Base-by-base conservation (phyloP, 2,888 invertebrate species). In the Nomada hirtipes region DNA sequence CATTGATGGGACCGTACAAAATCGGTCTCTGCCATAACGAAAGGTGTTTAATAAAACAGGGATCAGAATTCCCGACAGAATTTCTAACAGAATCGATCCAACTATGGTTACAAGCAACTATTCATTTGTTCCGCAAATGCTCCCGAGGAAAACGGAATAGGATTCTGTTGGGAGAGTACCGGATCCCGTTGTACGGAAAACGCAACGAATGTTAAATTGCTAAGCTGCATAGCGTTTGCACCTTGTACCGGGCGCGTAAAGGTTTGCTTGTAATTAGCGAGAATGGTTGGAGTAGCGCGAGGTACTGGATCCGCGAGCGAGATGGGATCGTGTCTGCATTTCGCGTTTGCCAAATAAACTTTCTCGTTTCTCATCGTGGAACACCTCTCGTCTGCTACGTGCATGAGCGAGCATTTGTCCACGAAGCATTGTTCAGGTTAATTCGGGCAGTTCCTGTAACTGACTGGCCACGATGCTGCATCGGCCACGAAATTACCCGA, bases 1-100 rank as follows among this genome's bases (percentile, higher is more conserved):
- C 94, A 94, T n/a, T 91, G 89, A 78, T 94, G 91, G 3, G 93
- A 76, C 52, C 87, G 65, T n/a, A 88, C 88, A 94, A 94, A 94
- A 26, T 94, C 91, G 11, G 84, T 82, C 68, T 93, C 94, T 94
- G 88, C 44, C 79, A 85, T 72, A 36, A 63, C 42, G 47, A 47
- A 47, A 47, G 47, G 47, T 15, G 47, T 13, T 47, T 15, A 15
- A 47, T 47, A 3, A 13, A 47, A 15, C 47, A 47, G 4, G 11
- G 59, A 7, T 7, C 36, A 4, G 36, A 60, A 68, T 15, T 53
- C 44, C 1, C 36, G 7, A 36, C 36, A 7, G 50, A 23, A 55
- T 55, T 55, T 20, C 23, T 9, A 11, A 57, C 1, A 13, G 23
- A 57, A 57, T 57, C 57, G 4, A 0, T 47, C 47, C 15, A 2